Evolutionary conservation across 2,797 vertebrate genomes (phyloP).

Genomic region (Mareca penelope): DNA sequence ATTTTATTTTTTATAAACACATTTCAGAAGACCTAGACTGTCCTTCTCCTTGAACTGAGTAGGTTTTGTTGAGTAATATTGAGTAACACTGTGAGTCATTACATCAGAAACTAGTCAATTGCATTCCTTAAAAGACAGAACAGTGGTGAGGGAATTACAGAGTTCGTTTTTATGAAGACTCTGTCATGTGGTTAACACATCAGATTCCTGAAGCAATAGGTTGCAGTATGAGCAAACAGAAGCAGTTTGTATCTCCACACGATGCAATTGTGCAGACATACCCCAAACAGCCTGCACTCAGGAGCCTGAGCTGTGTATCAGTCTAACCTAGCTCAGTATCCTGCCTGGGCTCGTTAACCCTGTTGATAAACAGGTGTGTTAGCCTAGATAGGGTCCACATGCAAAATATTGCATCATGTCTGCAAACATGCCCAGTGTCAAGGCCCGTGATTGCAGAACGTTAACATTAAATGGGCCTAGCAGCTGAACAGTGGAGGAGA

Average conservation of each 20-base stretch:
- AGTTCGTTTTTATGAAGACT: background rate
- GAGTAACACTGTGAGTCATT: background rate
- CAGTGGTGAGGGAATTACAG: background rate
- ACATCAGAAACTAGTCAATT: background rate
- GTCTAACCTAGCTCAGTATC: background rate
- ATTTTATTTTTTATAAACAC: background rate
- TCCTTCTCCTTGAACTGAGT: background rate
- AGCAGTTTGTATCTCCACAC: background rate
- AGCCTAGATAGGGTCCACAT: background rate
- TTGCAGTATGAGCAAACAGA: background rate
- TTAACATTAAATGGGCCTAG: background rate
- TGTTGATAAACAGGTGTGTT: background rate
- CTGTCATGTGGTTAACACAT: background rate
- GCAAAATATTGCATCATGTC: slow-evolving; percentile 26
- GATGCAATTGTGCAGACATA: background rate
- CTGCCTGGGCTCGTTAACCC: background rate
- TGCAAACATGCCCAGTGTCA: background rate
- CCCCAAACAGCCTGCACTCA: background rate
- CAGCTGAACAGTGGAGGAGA: background rate
- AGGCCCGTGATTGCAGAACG: background rate
- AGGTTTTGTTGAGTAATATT: background rate
- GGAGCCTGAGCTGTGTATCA: background rate
- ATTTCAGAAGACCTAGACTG: background rate
- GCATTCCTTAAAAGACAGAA: background rate
- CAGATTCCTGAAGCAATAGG: background rate